Evolutionary conservation across 2,113 vertebrate species (phyloP), one percentile per base, ranked within the genome.

Genomic region (Pelmatolapia mariae): DNA sequence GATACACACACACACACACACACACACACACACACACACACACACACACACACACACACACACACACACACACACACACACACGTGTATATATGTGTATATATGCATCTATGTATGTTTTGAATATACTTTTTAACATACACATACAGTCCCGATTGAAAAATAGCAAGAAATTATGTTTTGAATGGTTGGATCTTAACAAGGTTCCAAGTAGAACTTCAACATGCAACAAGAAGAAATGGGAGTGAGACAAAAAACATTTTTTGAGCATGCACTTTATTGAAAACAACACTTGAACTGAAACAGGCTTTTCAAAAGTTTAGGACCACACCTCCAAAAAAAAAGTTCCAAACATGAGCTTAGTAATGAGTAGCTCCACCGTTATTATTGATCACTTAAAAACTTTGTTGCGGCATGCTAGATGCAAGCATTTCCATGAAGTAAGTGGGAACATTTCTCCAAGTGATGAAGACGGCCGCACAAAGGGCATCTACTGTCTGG

Each of bases 21-120:
- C 5, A 40, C 4, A 40, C 38, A 11, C 38, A 10, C 10, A 36
- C 1, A 8, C 7, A 36, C 2, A 36, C 0, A 36, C 1, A n/a
- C n/a, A n/a, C n/a, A n/a, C n/a, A n/a, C n/a, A n/a, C n/a, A n/a
- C n/a, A n/a, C n/a, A n/a, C n/a, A n/a, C n/a, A 36, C 36, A 36
- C 36, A 36, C 8, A 36, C 36, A 38, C 4, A 10, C 4, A 38
- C 2, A 5, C 10, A 3, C 5, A 40, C 4, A 40, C 38, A 11
- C 38, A 10, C n/a, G n/a, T n/a, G n/a, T n/a, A n/a, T n/a, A n/a
- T n/a, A n/a, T n/a, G n/a, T n/a, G n/a, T n/a, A n/a, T n/a, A n/a
- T n/a, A n/a, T n/a, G n/a, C n/a, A n/a, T n/a, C n/a, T n/a, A n/a
- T n/a, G 7, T 47, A 4, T 16, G 15, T 47, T 15, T 2, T 7